Evolutionary conservation across 2,113 vertebrate species (phyloP).

Genomic region (Crotalus horridus): DNA sequence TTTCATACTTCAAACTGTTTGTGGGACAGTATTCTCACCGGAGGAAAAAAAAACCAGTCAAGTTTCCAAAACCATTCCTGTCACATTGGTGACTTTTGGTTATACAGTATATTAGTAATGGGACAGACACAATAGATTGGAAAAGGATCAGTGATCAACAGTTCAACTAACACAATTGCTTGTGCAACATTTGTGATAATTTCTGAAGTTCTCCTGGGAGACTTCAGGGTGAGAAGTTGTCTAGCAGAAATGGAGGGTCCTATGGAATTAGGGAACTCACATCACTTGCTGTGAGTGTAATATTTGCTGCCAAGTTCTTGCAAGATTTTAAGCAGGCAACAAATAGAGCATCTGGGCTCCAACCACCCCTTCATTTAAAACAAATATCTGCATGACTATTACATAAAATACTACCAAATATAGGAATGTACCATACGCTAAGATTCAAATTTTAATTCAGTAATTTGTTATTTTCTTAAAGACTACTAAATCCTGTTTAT

Average conservation of each 20-base stretch:
- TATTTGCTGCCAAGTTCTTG: not conserved
- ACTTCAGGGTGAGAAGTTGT: not conserved
- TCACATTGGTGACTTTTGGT: not conserved
- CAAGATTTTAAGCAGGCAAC: conserved; percentile 32
- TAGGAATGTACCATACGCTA: conserved; percentile 21
- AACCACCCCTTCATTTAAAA: not conserved
- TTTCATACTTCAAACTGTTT: not conserved
- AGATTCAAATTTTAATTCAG: conserved; percentile 39
- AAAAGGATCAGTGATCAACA: not conserved
- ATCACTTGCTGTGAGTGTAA: not conserved
- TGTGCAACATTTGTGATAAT: not conserved
- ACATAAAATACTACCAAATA: conserved; percentile 24
- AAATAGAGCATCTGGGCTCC: conserved; percentile 21
- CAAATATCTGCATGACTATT: conserved; percentile 18
- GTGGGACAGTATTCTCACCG: not conserved
- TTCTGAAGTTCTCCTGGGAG: not conserved
- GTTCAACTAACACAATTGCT: not conserved
- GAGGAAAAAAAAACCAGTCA: not conserved
- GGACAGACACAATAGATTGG: not conserved
- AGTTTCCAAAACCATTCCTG: not conserved
- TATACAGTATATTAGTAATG: not conserved
- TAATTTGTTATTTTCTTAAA: conserved; percentile 34
- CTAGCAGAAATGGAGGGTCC: not conserved
- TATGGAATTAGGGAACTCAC: not conserved
- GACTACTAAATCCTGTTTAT: conserved; percentile 34